A percentile compares a stretch with the other conserved stretches of the same genome.
Conservation (phyloP, 2,888 invertebrate genomes). For the Heliconius ethilla region DNA sequence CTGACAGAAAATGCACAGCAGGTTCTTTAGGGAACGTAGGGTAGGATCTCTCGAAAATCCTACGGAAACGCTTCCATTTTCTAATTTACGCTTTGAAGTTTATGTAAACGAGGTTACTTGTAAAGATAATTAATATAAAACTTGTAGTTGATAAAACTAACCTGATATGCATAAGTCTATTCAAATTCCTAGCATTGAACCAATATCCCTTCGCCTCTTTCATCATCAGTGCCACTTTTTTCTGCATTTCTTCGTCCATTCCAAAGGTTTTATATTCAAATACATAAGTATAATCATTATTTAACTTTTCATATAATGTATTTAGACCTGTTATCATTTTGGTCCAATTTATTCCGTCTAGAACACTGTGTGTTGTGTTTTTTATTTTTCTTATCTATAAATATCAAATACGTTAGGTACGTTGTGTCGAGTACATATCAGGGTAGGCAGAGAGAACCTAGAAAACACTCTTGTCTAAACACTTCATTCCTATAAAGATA, state of each 20-base stretch:
- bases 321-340: constrained; percentile 64
- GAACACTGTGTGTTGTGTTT: constrained; percentile 50
- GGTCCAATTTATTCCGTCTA: constrained; percentile 65
- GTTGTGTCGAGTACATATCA: neutral
- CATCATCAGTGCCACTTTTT: constrained; percentile 48
- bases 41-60: too few relatives aligned
- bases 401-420: neutral
- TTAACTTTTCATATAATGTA: constrained; percentile 59
- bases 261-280: constrained; percentile 65
- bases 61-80: too few relatives aligned
- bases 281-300: constrained; percentile 66
- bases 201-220: constrained; percentile 60
- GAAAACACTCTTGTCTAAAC: neutral
- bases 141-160: constrained; percentile 40
- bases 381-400: constrained; percentile 56
- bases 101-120: too few relatives aligned
- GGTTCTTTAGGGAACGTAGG: too few relatives aligned
- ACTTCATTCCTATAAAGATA: neutral
- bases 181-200: constrained; percentile 60
- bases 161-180: constrained; percentile 64
- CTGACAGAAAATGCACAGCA: too few relatives aligned
- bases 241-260: constrained; percentile 55
- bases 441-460: neutral
- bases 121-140: too few relatives aligned
- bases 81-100: too few relatives aligned